phyloP scores from a whole-genome alignment of 2,888 invertebrate genomes.

The Steinernema hermaphroditum region DNA sequence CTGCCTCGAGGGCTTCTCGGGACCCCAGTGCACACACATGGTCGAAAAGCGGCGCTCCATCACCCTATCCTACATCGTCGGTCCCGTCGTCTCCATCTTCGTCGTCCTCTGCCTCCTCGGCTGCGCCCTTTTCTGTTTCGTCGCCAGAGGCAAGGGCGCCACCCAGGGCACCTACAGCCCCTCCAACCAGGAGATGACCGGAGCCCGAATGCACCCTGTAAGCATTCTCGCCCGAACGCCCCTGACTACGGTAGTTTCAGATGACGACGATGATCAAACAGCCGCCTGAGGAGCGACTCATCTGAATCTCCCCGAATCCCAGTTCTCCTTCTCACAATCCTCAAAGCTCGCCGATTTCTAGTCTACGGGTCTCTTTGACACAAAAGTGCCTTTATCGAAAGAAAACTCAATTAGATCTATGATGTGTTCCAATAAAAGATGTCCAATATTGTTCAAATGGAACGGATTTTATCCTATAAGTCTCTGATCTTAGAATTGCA shows the following conservation, averaged over 20 bases:
- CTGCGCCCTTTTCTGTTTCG: constrained; percentile 58
- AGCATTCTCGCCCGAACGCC: not conserved
- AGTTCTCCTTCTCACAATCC: constrained; percentile 8
- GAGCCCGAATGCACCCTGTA: constrained; percentile 43
- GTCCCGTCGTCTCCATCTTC: constrained; percentile 53
- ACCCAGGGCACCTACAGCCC: constrained; percentile 62
- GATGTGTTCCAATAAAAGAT: no score
- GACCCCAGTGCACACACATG: constrained; percentile 53
- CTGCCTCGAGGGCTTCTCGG: constrained; percentile 56
- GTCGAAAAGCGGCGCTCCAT: constrained; percentile 49
- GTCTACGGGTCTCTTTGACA: constrained; percentile 22
- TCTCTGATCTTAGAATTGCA: not conserved
- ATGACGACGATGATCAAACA: constrained; percentile 56
- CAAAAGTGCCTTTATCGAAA: constrained; percentile 1
- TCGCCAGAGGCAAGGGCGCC: constrained; percentile 57
- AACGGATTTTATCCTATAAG: no score
- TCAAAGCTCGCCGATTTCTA: constrained; percentile 24
- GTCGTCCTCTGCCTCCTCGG: constrained; percentile 57
- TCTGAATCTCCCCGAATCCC: constrained; percentile 35
- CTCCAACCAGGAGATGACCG: constrained; percentile 51
- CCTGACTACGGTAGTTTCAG: constrained; percentile 35
- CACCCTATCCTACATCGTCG: constrained; percentile 56
- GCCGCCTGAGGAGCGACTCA: constrained; percentile 54
- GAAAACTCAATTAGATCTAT: not conserved
- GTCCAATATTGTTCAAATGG: no score